These are phyloP conservation scores for Aspidiotus rigidus DNA, from an alignment of 2,888 invertebrate genomes.

Conservation along the genomic window DNA sequence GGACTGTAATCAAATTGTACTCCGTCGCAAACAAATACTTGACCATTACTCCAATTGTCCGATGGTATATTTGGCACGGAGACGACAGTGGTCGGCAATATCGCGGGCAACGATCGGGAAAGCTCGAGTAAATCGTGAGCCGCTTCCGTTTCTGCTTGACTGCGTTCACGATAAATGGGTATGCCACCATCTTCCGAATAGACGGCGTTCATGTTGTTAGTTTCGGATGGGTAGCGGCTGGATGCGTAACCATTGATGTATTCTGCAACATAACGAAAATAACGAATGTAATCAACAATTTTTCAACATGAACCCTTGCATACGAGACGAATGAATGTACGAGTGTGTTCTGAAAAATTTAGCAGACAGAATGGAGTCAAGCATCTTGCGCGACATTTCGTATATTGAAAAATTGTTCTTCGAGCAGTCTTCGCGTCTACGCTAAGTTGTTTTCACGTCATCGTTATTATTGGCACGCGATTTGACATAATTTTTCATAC, in stretches of 20 bases:
- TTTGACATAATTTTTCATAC: too few relatives aligned
- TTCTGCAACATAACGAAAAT: slow-evolving; percentile 11
- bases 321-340: too few relatives aligned
- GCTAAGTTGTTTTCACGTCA: too few relatives aligned
- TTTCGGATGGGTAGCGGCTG: slow-evolving; percentile 27
- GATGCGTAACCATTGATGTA: slow-evolving; percentile 34
- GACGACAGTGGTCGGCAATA: slow-evolving; percentile 45
- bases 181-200: slow-evolving; percentile 34
- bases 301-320: too few relatives aligned
- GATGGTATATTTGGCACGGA: not conserved
- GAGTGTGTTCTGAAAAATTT: too few relatives aligned
- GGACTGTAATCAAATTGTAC: slow-evolving; percentile 31
- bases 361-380: too few relatives aligned
- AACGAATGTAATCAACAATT: too few relatives aligned
- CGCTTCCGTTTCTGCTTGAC: slow-evolving; percentile 75
- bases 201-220: not conserved
- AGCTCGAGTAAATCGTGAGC: slow-evolving; percentile 83
- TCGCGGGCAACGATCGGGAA: slow-evolving; percentile 69
- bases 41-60: slow-evolving; percentile 15
- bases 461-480: too few relatives aligned
- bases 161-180: slow-evolving; percentile 41
- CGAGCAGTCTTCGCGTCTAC: too few relatives aligned
- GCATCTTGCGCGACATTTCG: too few relatives aligned
- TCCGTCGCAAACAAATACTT: slow-evolving; percentile 19
- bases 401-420: too few relatives aligned